A percentile compares a stretch with the other conserved stretches of the same genome.
phyloP scores from a whole-genome alignment of 2,888 invertebrate species.

The Zygothrica quintamaculata region DNA sequence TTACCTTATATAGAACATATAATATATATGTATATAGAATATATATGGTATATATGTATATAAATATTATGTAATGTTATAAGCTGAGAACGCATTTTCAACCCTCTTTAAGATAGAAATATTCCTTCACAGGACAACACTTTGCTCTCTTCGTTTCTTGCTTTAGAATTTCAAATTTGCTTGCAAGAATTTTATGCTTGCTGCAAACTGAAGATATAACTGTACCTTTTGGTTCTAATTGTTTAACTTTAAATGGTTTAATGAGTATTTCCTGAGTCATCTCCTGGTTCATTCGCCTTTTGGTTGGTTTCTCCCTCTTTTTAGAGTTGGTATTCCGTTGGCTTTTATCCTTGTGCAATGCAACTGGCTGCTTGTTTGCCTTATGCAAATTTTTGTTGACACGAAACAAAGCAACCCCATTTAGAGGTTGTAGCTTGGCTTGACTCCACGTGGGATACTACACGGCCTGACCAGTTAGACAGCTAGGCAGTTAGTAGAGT shows the following conservation, averaged over 20 bases:
- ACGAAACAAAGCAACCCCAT: slow-evolving; percentile 27
- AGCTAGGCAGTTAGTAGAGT: neutral
- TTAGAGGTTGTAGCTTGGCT: slow-evolving; percentile 5
- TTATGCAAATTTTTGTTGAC: slow-evolving; percentile 67
- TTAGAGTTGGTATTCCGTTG: slow-evolving; percentile 2
- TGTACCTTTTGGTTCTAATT: neutral
- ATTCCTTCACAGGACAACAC: no score
- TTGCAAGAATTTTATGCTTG: no score
- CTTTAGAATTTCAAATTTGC: no score
- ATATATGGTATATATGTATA: no score
- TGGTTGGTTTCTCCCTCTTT: slow-evolving; percentile 11
- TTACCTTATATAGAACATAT: no score
- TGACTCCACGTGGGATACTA: neutral
- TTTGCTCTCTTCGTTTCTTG: no score
- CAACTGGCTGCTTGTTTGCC: slow-evolving; percentile 40
- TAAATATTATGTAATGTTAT: no score
- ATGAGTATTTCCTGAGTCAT: neutral
- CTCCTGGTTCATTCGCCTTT: slow-evolving; percentile 53
- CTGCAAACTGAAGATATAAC: neutral
- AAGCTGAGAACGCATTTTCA: no score
- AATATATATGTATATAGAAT: no score
- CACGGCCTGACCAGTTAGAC: slow-evolving; percentile 12
- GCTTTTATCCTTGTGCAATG: slow-evolving; percentile 17
- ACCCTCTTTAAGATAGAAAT: no score
- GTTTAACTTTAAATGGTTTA: slow-evolving; percentile 1